Evolutionary conservation across 2,888 invertebrate genomes (phyloP).

Genomic region (Leucoptera coffeella): DNA sequence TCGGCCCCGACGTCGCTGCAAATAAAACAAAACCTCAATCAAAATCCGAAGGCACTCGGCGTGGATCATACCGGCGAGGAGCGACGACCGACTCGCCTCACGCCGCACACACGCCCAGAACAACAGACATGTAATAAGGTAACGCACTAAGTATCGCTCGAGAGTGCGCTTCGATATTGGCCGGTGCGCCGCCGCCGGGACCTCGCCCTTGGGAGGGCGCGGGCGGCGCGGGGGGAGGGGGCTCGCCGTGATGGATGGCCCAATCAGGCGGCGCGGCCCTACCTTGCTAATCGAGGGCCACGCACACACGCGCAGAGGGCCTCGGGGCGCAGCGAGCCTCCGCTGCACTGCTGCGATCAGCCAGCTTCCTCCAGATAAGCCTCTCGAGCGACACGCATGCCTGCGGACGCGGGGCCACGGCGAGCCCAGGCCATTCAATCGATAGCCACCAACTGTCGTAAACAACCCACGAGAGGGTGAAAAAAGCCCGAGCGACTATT

Average conservation of each 20-base stretch:
- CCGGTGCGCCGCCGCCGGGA: constrained; percentile 40
- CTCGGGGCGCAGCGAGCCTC: no score
- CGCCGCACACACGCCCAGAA: constrained; percentile 29
- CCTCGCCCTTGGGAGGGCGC: no score
- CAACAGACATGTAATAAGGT: constrained; percentile 46
- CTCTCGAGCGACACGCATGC: constrained; percentile 11
- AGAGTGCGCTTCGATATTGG: constrained; percentile 42
- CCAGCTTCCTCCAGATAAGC: no score
- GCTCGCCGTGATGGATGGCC: constrained; percentile 51
- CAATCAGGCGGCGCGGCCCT: constrained; percentile 48
- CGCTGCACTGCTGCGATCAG: no score
- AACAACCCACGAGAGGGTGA: constrained; percentile 20
- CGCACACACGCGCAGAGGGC: constrained; percentile 29
- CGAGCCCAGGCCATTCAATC: constrained; percentile 18
- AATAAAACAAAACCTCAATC: constrained; percentile 50
- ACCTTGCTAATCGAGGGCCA: constrained; percentile 45
- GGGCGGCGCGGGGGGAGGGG: constrained; percentile 26
- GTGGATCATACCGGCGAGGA: constrained; percentile 43
- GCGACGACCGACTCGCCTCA: constrained; percentile 43
- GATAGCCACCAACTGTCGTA: constrained; percentile 48
- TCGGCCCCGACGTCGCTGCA: constrained; percentile 36
- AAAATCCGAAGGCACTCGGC: constrained; percentile 44
- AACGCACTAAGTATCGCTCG: constrained; percentile 48
- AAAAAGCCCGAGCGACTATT: constrained; percentile 33
- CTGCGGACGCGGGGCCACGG: constrained; percentile 6